Evolutionary conservation across 2,888 invertebrate species (phyloP).

Genomic region (Ischnus inquisitorius): DNA sequence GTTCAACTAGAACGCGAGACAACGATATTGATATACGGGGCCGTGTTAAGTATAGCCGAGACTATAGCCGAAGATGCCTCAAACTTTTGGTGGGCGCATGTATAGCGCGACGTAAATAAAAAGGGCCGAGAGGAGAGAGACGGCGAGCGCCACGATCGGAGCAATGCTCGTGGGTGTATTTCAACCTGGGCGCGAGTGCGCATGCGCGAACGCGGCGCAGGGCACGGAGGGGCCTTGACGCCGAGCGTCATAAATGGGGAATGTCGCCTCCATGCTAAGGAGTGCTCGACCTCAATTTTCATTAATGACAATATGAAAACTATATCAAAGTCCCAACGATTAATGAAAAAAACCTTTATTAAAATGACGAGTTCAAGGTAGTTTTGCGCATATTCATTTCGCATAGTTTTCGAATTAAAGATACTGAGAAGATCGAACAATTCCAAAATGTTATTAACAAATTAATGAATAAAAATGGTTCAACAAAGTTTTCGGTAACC

Average conservation of each 20-base stretch:
- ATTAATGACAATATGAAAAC: background rate
- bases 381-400: no score
- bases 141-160: background rate
- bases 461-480: no score
- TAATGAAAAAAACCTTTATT: no score
- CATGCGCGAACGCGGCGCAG: background rate
- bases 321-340: background rate
- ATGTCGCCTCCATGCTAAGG: background rate
- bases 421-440: no score
- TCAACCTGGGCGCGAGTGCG: background rate
- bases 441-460: no score
- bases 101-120: background rate
- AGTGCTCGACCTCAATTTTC: background rate
- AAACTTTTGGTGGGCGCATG: no score
- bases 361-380: no score
- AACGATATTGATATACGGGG: background rate
- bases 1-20: background rate
- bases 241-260: background rate
- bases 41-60: no score
- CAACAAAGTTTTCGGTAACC: no score
- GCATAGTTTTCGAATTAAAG: no score
- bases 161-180: background rate
- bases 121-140: background rate
- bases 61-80: no score
- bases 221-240: background rate